phyloP scores from a whole-genome alignment of 2,797 vertebrate genomes.

The Rhodeus uyekii region DNA sequence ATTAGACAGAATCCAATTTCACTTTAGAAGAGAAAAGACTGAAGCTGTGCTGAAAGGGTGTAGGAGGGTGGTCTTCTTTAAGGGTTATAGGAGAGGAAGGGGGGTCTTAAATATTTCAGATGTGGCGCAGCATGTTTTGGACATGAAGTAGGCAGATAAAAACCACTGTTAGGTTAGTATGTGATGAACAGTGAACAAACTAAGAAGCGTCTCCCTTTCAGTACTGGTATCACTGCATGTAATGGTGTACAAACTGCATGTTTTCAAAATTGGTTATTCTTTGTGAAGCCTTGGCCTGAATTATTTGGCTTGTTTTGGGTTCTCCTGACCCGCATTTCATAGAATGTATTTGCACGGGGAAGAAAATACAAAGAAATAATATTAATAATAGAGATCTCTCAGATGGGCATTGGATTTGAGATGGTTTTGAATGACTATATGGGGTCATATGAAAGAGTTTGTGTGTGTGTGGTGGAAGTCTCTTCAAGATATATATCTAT shows the following conservation, averaged over 20 bases:
- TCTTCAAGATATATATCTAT: background rate
- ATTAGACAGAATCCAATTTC: conserved; percentile 37
- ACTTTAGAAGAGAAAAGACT: conserved; percentile 7
- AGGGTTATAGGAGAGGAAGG: conserved; percentile 48
- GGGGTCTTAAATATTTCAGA: conserved; percentile 65
- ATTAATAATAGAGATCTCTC: background rate
- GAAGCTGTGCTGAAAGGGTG: conserved; percentile 43
- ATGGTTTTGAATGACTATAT: background rate
- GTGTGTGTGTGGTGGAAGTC: background rate
- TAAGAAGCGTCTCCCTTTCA: conserved; percentile 3
- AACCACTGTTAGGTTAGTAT: background rate
- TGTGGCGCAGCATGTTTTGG: conserved; percentile 31
- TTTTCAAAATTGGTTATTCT: background rate
- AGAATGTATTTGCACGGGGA: background rate
- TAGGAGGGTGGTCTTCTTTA: conserved; percentile 54
- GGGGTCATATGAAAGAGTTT: background rate
- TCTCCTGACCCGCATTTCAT: background rate
- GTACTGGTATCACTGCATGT: background rate
- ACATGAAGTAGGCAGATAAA: conserved; percentile 31
- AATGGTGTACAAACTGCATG: background rate
- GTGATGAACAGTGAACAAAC: background rate
- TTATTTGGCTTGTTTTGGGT: background rate
- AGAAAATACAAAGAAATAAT: background rate
- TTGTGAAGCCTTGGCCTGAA: background rate
- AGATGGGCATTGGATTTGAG: background rate